Evolutionary conservation across 2,113 vertebrate species (phyloP), one percentile per base, ranked within the genome.

Genomic region (Catharus bicknelli): DNA sequence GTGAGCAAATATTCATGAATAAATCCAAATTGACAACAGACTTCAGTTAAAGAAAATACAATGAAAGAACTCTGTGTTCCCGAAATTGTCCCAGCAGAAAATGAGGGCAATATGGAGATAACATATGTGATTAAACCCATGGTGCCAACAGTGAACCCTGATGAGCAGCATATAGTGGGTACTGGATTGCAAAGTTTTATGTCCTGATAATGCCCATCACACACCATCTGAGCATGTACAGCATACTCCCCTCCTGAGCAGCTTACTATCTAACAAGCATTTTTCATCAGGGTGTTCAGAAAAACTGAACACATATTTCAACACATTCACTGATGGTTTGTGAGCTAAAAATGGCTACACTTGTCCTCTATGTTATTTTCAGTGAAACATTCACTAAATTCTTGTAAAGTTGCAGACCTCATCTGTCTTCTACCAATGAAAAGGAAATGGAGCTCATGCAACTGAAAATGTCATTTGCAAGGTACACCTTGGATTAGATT

Each of bases 311-410:
- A 69, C 51, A 32, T 53, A 89, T 81, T 93, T 88, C 88, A 93
- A 68, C 88, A 92, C 69, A 50, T 90, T 75, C 86, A 50, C 57
- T 16, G 17, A 42, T n/a, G 34, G 32, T 40, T 88, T 89, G 53
- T 64, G 81, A 94, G 64, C 94, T 92, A 94, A 94, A 96, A 94
- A 95, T 83, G 57, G 81, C 77, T 90, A 57, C 78, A 32, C 63
- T 95, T 72, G 58, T 82, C 66, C 43, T 88, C 47, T 67, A 6
- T 73, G 76, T 70, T 95, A 90, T 94, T 95, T 93, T 92, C 70
- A 63, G 95, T 74, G 86, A 88, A 92, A 87, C 61, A 29, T 63
- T 91, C 58, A 29, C 63, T n/a, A 23, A 66, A 61, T 79, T 80
- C 53, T 90, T 88, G 59, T 74, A 59, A 83, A 80, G 38, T 86